These are phyloP conservation scores for Meteorus colon DNA, from an alignment of 2,888 invertebrate genomes.

Conservation along the genomic window DNA sequence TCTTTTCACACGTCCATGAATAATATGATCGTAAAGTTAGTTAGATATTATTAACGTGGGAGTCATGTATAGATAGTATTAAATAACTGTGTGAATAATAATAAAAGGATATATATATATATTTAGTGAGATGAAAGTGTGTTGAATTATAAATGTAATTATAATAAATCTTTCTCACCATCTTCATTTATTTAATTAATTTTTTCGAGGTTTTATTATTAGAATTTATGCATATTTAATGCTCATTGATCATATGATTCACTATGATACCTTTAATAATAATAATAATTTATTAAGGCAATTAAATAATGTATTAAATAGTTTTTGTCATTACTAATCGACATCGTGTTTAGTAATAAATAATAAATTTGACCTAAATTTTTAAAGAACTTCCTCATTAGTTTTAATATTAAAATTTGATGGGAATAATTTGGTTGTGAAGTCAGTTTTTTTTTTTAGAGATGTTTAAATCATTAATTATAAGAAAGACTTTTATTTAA, in stretches of 20 bases:
- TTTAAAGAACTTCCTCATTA: not conserved
- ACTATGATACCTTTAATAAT: no score
- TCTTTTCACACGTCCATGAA: conserved; percentile 41
- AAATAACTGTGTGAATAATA: conserved; percentile 19
- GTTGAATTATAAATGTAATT: not conserved
- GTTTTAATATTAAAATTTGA: no score
- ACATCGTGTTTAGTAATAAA: not conserved
- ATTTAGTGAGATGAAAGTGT: not conserved
- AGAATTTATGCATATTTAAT: not conserved
- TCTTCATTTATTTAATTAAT: conserved; percentile 1
- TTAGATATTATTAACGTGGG: conserved; percentile 32
- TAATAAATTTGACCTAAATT: not conserved
- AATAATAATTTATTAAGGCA: no score
- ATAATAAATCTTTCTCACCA: not conserved
- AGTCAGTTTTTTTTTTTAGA: no score
- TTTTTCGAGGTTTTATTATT: not conserved
- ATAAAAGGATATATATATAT: not conserved
- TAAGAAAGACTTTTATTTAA: not conserved
- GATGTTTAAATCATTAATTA: not conserved
- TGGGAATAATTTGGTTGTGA: no score
- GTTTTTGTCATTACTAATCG: not conserved
- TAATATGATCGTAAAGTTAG: conserved; percentile 42
- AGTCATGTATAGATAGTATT: conserved; percentile 11
- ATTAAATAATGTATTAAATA: no score
- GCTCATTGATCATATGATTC: not conserved